A percentile compares a stretch with the other conserved stretches of the same genome.
Conservation (phyloP, 2,113 vertebrate genomes). For the Malurus alboscapulatus region DNA sequence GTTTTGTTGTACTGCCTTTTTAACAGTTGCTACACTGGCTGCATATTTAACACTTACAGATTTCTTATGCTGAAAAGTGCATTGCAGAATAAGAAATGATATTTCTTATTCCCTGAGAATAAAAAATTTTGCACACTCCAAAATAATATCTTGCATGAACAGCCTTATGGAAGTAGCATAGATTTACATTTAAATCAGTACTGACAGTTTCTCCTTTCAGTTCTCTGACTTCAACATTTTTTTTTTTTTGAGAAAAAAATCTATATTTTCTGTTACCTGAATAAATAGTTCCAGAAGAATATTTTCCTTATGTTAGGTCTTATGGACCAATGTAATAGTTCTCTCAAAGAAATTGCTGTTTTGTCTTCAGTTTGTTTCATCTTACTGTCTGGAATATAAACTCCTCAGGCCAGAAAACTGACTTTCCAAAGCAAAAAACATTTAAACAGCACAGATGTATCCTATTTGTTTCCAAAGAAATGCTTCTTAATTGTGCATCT, state of each 20-base stretch:
- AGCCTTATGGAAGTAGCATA: neutral
- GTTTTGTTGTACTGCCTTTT: neutral
- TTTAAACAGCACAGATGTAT: neutral
- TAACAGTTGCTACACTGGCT: neutral
- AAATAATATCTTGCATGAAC: neutral
- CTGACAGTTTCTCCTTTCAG: neutral
- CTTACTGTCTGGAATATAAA: neutral
- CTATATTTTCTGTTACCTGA: neutral
- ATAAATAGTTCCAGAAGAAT: neutral
- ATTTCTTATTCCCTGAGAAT: neutral
- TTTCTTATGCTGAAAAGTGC: neutral
- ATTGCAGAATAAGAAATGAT: neutral
- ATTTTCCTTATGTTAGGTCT: neutral
- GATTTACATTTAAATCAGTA: neutral
- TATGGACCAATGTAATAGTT: neutral
- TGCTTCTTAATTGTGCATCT: neutral
- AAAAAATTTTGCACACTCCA: neutral
- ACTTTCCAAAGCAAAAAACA: neutral
- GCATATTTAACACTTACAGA: neutral
- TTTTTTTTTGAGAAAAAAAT: neutral
- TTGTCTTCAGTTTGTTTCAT: neutral
- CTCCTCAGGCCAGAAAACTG: neutral
- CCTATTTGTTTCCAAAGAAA: neutral
- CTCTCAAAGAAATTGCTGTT: neutral
- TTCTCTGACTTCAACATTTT: neutral